Base-by-base conservation (phyloP, 2,888 invertebrate genomes). In the Sipha maydis region DNA sequence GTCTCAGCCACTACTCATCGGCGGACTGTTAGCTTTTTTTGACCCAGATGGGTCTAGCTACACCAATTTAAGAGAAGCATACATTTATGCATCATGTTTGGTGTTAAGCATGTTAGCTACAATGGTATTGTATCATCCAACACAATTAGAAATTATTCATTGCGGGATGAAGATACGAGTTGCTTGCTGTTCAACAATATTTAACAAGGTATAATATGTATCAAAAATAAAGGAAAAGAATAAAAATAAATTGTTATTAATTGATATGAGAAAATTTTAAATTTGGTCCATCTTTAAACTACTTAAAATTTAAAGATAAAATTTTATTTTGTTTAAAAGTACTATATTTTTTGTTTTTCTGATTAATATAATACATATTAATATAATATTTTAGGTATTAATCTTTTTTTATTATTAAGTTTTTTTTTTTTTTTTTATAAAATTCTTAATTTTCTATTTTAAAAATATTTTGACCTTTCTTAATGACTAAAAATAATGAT, bases 111-210 rank as follows among this genome's bases (percentile, higher is more conserved):
- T 96, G 0, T 95, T 95, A 0, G 91, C 96, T 79, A 95, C 95
- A 91, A 95, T 97, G 41, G 93, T 97, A 90, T 69, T 73, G 17
- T 89, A 89, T 78, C 89, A 89, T 67, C 31, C 89, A 38, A 85
- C 54, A 48, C 89, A 89, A 84, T 84, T 89, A 93, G 95, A 95
- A 31, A 94, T 96, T 28, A 93, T 96, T 85, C 95, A 96, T 91
- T 94, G 96, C 92, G 97, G 97, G 78, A 96, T 97, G 96, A 95
- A 96, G 92, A 93, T 97, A 91, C 93, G 97, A 25, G 94, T 97
- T 0, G 96, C 96, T 0, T 95, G 95, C 91, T 96, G 96, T 91
- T 95, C 96, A 0, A 93, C 98, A 48, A 94, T 98, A 89, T 97
- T 97, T 91, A 94, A 96, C 91, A 97, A 97, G 94, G 95, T 96